Evolutionary conservation across 1,140 invertebrate species (phyloP), one percentile per base, ranked within the genome.

Genomic region (Scaptomyza graminum): DNA sequence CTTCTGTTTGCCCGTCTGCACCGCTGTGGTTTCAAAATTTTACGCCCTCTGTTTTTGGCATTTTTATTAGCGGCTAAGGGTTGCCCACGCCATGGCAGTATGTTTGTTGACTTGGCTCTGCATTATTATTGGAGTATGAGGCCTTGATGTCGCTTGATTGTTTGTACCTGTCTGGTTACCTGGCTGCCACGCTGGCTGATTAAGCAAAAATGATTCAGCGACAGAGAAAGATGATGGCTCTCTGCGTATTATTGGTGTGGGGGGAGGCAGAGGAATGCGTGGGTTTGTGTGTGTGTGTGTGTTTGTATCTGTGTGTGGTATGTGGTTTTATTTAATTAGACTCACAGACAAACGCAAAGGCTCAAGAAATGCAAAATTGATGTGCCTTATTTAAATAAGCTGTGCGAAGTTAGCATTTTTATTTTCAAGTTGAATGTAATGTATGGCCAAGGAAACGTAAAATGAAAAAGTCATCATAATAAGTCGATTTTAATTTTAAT

Each of bases 161-260:
- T 13, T 46, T 44, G 37, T 41, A 59, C 13, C 41, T 28, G 54
- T 50, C 61, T 68, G 62, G 31, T 34, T 15, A 44, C 11, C 37
- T 34, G 62, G 55, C 64, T 73, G 52, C 62, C 76, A 75, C 47
- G 66, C 72, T 61, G 70, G 71, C 82, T 85, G 82, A 88, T 85
- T 82, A 85, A 70, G 82, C 74, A 67, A 79, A 88, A 79, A 83
- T 87, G 78, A 85, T 87, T 82, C 74, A 82, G 71, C 65, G 74
- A 50, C 82, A 63, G 44, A 18, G 31, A 51, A 44, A 44, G 37
- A 13, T 22, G 18, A 22, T 22, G 18, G 2, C 4, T 22, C 18
- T 22, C 18, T 47, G 49, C 69, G 54, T 72, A 49, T 54, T 47
- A 60, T 60, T 73, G 70, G 18, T 22, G 18, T 3, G 18, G 1